These are phyloP conservation scores for Ostrea edulis DNA, from an alignment of 1,140 invertebrate genomes.

Conservation along the genomic window DNA sequence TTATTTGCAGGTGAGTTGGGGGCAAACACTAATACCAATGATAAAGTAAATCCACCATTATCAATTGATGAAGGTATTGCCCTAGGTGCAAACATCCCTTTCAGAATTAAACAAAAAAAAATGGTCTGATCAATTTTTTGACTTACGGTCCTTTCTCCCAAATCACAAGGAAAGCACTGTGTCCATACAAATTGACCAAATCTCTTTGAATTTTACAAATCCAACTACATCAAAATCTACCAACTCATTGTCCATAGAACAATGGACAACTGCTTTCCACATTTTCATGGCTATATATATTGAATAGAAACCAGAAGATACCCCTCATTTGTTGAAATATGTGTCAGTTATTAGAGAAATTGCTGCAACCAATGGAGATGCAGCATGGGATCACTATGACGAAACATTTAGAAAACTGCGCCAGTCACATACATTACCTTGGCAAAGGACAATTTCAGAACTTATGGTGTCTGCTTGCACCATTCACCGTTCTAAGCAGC, in stretches of 20 bases:
- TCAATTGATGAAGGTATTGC: conserved; percentile 9
- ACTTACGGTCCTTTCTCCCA: conserved; percentile 26
- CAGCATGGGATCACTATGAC: conserved; percentile 37
- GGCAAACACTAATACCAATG: background rate
- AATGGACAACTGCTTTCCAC: conserved; percentile 46
- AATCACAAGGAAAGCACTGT: conserved; percentile 29
- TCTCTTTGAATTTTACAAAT: conserved; percentile 5
- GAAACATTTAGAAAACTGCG: conserved; percentile 47
- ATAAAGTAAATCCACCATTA: background rate
- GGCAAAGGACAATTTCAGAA: no score
- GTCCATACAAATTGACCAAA: conserved; percentile 18
- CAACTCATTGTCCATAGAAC: background rate
- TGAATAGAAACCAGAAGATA: conserved; percentile 41
- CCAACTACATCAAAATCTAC: no score
- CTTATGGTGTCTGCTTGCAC: no score
- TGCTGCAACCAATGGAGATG: conserved; percentile 14
- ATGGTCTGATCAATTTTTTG: conserved; percentile 46
- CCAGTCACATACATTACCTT: no score
- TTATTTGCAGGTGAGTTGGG: conserved; percentile 21
- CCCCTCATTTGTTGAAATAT: conserved; percentile 43
- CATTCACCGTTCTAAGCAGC: no score
- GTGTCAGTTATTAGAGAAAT: conserved; percentile 25
- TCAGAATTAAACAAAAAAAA: conserved; percentile 45
- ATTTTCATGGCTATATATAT: conserved; percentile 47
- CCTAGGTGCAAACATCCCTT: background rate